Evolutionary conservation across 2,797 vertebrate species (phyloP), one percentile per base, ranked within the genome.

Genomic region (Micromesistius poutassou): DNA sequence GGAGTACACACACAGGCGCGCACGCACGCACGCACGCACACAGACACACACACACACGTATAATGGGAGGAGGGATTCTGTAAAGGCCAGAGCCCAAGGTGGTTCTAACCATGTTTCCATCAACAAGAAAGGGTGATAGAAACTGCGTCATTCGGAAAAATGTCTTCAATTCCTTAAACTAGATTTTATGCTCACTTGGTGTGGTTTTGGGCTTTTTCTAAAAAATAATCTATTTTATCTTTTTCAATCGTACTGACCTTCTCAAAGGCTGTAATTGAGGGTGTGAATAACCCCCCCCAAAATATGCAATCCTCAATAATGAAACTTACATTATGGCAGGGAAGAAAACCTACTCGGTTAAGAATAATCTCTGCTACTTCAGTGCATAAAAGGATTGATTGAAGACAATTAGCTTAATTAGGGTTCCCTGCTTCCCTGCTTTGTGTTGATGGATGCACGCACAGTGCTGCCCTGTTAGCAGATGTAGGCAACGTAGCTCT

Each of bases 31-130:
- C 72, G 40, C 50, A 36, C 50, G 13, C 50, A 68, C 75, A 9
- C n/a, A 30, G 35, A 76, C 35, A 40, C 28, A 36, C 30, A 28
- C 55, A 68, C 75, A 4, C n/a, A 30, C 62, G 70, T n/a, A 40
- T 19, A 2, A 89, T 86, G 83, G 82, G 87, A 87, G 81, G 83
- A 83, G 87, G 86, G 81, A 62, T 55, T 70, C 76, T 81, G 81
- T 79, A 82, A 89, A 85, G 77, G 78, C 81, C 83, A 71, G 77
- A 80, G 84, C 81, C 73, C 42, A 31, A 76, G 84, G 80, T 82
- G 77, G 38, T 42, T 78, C 46, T 84, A 38, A 12, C 40, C 40
- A 42, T 42, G 2, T 14, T 14, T 42, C 40, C 40, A 42, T 12
- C 40, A 42, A 14, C 40, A 12, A 2, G 13, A 42, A 42, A 42